Conservation (phyloP, 2,888 invertebrate species). For the Harpalus rufipes region DNA sequence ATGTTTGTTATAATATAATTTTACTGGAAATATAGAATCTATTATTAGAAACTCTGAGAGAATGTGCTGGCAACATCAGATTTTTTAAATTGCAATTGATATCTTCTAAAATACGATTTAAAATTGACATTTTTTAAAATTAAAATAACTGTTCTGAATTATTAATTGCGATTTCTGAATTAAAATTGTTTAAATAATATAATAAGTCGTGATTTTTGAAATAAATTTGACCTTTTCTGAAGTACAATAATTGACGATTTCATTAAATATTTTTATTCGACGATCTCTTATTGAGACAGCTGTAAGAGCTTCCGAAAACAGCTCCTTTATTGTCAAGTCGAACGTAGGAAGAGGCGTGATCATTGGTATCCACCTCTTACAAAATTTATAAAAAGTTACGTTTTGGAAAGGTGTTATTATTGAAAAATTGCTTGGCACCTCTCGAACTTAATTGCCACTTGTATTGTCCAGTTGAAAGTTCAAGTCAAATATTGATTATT, state of each 20-base stretch:
- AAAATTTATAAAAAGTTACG: background rate
- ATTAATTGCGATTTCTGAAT: no score
- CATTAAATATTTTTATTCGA: background rate
- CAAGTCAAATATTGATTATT: slow-evolving; percentile 47
- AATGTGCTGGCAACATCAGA: no score
- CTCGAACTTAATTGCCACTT: slow-evolving; percentile 19
- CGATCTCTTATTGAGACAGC: background rate
- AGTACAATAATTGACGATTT: background rate
- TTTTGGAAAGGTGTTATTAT: slow-evolving; percentile 18
- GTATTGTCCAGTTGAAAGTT: slow-evolving; percentile 19
- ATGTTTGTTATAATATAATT: no score
- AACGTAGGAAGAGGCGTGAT: slow-evolving; percentile 13
- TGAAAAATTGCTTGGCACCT: slow-evolving; percentile 33
- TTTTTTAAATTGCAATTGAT: no score
- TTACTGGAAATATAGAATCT: no score
- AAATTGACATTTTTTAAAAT: no score
- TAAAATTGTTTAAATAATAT: background rate
- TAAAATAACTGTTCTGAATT: no score
- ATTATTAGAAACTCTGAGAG: no score
- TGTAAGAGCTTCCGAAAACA: slow-evolving; percentile 28
- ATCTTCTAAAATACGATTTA: no score
- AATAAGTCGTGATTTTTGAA: background rate
- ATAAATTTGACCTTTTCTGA: background rate
- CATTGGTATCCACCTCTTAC: background rate
- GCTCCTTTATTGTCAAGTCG: background rate